Percentiles rank a stretch among this genome's conserved stretches.
phyloP scores from a whole-genome alignment of 2,797 vertebrate genomes.

The Alauda arvensis region DNA sequence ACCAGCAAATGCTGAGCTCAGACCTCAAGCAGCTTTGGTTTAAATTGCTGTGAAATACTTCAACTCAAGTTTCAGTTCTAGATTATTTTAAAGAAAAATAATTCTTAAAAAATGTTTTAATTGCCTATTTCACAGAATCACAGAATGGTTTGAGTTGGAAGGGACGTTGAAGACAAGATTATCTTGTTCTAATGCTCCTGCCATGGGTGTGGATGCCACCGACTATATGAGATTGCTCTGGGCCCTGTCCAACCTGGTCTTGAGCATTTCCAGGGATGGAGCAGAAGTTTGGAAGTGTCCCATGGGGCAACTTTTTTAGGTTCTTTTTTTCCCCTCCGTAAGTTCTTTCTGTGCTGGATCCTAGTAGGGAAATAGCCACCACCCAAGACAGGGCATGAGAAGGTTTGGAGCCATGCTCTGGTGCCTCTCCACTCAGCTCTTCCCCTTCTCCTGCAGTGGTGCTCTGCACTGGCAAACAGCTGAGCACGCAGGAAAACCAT shows the following conservation, averaged over 20 bases:
- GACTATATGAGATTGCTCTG: neutral
- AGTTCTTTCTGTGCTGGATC: neutral
- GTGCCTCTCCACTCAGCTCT: neutral
- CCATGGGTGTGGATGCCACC: neutral
- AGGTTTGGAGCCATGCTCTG: neutral
- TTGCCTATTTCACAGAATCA: neutral
- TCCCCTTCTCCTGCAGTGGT: neutral
- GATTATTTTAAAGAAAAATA: neutral
- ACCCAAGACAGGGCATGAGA: neutral
- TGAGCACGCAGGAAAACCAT: rapidly evolving
- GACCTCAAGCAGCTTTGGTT: neutral
- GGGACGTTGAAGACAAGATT: neutral
- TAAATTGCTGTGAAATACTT: neutral
- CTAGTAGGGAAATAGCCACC: neutral
- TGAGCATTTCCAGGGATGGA: neutral
- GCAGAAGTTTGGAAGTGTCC: neutral
- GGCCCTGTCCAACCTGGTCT: neutral
- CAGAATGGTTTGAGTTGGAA: neutral
- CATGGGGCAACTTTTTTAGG: neutral
- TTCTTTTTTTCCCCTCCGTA: neutral
- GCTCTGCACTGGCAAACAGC: neutral
- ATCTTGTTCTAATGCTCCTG: neutral
- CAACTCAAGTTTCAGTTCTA: neutral
- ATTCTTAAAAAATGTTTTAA: neutral
- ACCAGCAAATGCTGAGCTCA: neutral